Evolutionary conservation across 2,888 invertebrate species (phyloP), one percentile per base, ranked within the genome.

Genomic region (Drosophila stalkeri): DNA sequence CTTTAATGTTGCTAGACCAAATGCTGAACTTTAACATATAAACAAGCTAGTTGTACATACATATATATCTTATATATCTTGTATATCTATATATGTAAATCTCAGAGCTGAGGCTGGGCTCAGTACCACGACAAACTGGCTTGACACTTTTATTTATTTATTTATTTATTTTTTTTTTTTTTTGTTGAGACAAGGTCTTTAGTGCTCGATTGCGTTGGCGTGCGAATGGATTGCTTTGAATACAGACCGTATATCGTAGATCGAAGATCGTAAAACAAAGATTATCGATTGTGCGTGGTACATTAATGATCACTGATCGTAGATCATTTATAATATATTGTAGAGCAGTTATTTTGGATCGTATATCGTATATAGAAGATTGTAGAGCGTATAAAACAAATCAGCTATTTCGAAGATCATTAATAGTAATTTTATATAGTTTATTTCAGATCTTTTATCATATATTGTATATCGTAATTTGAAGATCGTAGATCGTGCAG

Each of bases 1-100:
- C 54, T 59, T 56, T 59, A 44, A 63, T 64, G 59, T 37, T 8
- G 62, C 56, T 55, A 68, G 65, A 49, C 49, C 57, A 70, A 70
- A 74, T 66, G 73, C 64, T 86, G 82, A 85, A 85, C 85, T 86
- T 86, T 85, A 84, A 62, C 86, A 85, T 85, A 85, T 85, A 86
- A 84, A 39, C 67, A 47, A 76, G 71, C 73, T 55, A 27, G 47
- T 27, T 9, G 47, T 47, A 27, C 47, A 47, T 18, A 70, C 37
- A 20, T 41, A 37, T 14, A 37, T 33, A 33, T 33, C 27, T 5
- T 27, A 27, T 6, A 43, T 27, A 41, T 41, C 59, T 52, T 33
- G 41, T 27, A 23, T 39, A 23, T 14, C 54, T 56, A 16, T 47
- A 59, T 43, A 37, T 20, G 16, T 31, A 18, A 57, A 55, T 44